phyloP scores from a whole-genome alignment of 2,113 vertebrate genomes.

The Castor canadensis region DNA sequence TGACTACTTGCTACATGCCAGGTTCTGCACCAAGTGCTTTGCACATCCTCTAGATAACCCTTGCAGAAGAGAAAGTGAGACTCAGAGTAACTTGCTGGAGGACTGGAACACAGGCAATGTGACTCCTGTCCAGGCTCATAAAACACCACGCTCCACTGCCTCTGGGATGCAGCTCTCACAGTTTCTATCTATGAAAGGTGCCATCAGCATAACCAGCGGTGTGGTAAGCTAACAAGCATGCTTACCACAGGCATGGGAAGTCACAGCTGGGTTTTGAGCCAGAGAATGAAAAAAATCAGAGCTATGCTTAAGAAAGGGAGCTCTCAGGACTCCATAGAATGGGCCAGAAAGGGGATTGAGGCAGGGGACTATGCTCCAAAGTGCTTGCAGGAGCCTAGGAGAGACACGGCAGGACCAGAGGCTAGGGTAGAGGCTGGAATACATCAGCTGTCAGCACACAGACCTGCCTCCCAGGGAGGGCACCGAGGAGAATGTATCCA shows the following conservation, averaged over 20 bases:
- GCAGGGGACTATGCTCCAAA: neutral
- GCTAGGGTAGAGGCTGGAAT: neutral
- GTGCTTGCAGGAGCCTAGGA: neutral
- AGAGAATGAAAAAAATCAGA: neutral
- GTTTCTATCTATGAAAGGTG: neutral
- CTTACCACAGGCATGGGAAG: neutral
- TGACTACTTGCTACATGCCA: neutral
- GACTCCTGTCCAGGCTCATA: neutral
- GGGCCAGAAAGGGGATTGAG: neutral
- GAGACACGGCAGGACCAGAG: neutral
- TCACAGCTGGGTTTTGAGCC: neutral
- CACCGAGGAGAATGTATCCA: neutral
- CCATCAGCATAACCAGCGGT: too few relatives aligned
- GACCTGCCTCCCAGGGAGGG: neutral
- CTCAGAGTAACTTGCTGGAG: neutral
- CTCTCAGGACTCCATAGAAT: neutral
- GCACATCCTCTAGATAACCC: too few relatives aligned
- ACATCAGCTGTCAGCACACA: slow-evolving; percentile 45
- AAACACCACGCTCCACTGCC: neutral
- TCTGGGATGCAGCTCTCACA: neutral
- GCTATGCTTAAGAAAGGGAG: neutral
- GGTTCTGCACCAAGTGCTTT: neutral
- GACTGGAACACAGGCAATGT: neutral
- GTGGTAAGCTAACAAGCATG: neutral
- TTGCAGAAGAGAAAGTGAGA: neutral